These are phyloP conservation scores for Corvus cornix DNA, from an alignment of 2,113 vertebrate species.

Conservation along the genomic window DNA sequence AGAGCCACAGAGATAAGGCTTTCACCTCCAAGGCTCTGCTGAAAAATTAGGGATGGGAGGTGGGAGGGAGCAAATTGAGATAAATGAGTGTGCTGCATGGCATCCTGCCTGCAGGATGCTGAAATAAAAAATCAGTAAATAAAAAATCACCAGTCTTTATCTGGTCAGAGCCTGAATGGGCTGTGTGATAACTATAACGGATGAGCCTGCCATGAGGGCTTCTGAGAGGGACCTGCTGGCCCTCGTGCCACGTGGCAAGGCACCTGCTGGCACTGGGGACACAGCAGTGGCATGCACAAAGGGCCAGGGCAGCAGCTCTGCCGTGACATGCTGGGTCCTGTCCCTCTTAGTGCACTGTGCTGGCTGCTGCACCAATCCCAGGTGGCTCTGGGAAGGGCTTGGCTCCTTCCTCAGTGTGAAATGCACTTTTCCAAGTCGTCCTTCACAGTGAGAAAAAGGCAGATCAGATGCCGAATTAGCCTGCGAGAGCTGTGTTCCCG, in stretches of 20 bases:
- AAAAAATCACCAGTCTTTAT: conserved; percentile 59
- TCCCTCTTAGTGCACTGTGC: rapidly evolving
- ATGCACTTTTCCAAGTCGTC: conserved; percentile 42
- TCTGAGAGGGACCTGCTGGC: not conserved
- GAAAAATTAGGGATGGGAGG: conserved; percentile 48
- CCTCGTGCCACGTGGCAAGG: not conserved
- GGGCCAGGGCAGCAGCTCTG: not conserved
- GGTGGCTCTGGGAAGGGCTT: not conserved
- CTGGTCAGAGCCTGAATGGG: conserved; percentile 53
- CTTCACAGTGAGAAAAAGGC: conserved; percentile 58
- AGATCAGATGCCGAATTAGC: conserved; percentile 64
- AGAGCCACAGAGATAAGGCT: conserved; percentile 25
- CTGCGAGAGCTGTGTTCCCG: conserved; percentile 56
- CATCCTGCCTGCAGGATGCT: conserved; percentile 42
- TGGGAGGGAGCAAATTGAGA: conserved; percentile 66
- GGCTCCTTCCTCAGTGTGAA: not conserved
- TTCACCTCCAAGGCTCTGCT: conserved; percentile 50
- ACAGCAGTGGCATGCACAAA: rapidly evolving
- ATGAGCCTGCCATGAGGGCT: not conserved
- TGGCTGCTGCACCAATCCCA: not conserved
- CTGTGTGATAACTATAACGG: conserved; percentile 21
- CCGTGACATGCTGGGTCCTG: rapidly evolving
- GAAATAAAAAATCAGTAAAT: conserved; percentile 47
- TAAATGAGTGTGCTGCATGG: conserved; percentile 48
- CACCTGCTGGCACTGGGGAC: not conserved